phyloP scores from a whole-genome alignment of 2,797 vertebrate species.

The Crypturellus tataupa region DNA sequence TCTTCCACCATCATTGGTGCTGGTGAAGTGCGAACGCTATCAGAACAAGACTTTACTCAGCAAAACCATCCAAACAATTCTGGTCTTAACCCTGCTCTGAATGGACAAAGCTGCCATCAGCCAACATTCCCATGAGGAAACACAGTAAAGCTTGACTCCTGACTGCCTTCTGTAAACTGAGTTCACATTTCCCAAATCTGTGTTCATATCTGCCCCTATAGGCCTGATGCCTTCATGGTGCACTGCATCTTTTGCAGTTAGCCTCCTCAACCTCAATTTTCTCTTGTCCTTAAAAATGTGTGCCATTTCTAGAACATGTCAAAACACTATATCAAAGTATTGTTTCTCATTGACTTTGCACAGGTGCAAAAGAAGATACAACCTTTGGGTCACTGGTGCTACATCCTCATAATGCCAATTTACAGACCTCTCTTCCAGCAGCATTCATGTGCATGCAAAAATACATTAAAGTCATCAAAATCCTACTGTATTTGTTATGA shows the following conservation, averaged over 20 bases:
- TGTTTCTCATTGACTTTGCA: neutral
- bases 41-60: neutral
- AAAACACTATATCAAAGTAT: neutral
- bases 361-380: neutral
- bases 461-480: neutral
- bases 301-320: neutral
- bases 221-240: neutral
- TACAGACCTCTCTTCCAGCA: neutral
- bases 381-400: neutral
- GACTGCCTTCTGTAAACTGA: neutral
- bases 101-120: neutral
- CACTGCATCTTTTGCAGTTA: neutral
- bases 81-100: neutral
- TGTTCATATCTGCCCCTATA: neutral
- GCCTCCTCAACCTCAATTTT: neutral
- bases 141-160: neutral
- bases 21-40: neutral
- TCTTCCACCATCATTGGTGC: neutral
- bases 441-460: neutral
- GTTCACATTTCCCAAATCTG: neutral
- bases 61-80: neutral
- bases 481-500: neutral
- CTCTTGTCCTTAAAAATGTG: neutral
- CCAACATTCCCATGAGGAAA: neutral
- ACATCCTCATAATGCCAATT: neutral